Base-by-base conservation (phyloP, 2,888 invertebrate species). In the Vandiemenella viatica region DNA sequence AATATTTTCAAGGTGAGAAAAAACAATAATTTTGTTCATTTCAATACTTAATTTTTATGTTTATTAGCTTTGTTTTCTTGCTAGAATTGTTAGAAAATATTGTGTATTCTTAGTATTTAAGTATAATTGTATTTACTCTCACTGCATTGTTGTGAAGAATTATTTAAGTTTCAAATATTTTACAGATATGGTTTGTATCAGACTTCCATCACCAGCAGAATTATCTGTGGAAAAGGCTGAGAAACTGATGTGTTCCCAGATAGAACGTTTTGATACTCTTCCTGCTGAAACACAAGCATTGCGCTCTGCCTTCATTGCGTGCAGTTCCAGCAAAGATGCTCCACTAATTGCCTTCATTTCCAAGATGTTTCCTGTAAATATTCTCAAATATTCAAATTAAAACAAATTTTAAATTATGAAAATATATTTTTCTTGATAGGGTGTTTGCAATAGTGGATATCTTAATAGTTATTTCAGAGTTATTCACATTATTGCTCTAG, bases 341-440 rank as follows among this genome's bases (percentile, higher is more conserved):
- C 83, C 86, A 32, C 68, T 80, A 46, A 80, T 82, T 65, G 80
- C 79, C 55, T 87, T 75, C 71, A 76, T 87, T 58, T 91, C 91
- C 0, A 91, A 95, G 74, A 92, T 96, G 91, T 83, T 88, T 67
- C 80, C 86, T 46, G 77, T 83, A 53, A 49, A 55, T 59, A 5
- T n/a, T 15, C 17, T 43, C 37, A 21, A 22, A 19, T 16, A 21
- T 26, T 32, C 13, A n/a, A n/a, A n/a, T n/a, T n/a, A n/a, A n/a
- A n/a, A n/a, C n/a, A n/a, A n/a, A n/a, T n/a, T n/a, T n/a, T n/a
- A n/a, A n/a, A n/a, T n/a, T n/a, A n/a, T n/a, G n/a, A n/a, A n/a
- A n/a, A n/a, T n/a, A n/a, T n/a, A n/a, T n/a, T n/a, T n/a, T n/a
- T n/a, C n/a, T n/a, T n/a, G n/a, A n/a, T n/a, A n/a, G n/a, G n/a